A percentile compares a stretch with the other conserved stretches of the same genome.
Conservation (phyloP, 2,888 invertebrate species). For the Trimorus sp. region DNA sequence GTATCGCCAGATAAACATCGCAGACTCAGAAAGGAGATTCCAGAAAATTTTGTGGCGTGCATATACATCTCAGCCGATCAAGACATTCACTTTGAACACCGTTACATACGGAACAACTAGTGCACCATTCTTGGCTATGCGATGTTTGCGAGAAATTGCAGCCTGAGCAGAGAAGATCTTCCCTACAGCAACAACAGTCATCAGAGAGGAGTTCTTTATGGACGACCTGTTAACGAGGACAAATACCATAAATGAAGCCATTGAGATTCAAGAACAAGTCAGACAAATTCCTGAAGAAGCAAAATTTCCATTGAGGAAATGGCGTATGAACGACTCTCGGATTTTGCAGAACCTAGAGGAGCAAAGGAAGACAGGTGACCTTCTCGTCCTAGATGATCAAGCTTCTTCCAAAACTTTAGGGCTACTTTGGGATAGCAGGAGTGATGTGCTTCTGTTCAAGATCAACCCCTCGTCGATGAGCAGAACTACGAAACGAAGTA, state of each 20-base stretch:
- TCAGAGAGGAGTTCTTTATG: too few relatives aligned
- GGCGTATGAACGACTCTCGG: too few relatives aligned
- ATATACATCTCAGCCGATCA: neutral
- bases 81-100: neutral
- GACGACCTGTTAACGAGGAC: too few relatives aligned
- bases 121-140: too few relatives aligned
- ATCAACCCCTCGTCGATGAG: conserved; percentile 7
- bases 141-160: too few relatives aligned
- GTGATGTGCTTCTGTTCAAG: conserved; percentile 42
- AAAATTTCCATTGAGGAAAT: too few relatives aligned
- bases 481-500: conserved; percentile 28
- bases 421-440: conserved; percentile 50
- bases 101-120: neutral
- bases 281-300: too few relatives aligned
- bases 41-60: conserved; percentile 9
- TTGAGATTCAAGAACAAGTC: too few relatives aligned
- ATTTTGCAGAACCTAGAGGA: neutral
- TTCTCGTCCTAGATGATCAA: conserved; percentile 31
- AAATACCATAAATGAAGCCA: too few relatives aligned
- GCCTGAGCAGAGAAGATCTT: too few relatives aligned
- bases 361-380: conserved; percentile 4
- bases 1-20: neutral
- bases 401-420: conserved; percentile 52
- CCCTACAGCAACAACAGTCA: too few relatives aligned
- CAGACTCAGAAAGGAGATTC: neutral